Percentiles rank a stretch among this genome's conserved stretches.
phyloP scores from a whole-genome alignment of 2,888 invertebrate species.

The Plusia festucae region DNA sequence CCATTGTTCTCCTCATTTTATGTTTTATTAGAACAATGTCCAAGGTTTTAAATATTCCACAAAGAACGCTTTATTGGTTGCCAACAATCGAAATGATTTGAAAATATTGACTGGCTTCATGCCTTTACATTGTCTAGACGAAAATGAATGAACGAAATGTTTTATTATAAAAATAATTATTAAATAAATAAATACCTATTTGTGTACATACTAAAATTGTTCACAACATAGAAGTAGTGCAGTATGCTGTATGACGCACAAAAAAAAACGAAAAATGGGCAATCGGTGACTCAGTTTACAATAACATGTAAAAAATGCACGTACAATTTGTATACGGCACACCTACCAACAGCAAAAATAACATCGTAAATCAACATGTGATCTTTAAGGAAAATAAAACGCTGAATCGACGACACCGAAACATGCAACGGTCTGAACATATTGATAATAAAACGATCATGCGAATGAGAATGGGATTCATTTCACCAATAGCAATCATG shows the following conservation, averaged over 20 bases:
- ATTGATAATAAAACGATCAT: constrained; percentile 48
- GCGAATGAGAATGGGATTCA: constrained; percentile 46
- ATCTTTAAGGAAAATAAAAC: constrained; percentile 25
- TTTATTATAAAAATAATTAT: background rate
- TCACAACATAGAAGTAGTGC: too few relatives aligned
- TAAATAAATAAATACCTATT: too few relatives aligned
- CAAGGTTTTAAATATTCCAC: constrained; percentile 21
- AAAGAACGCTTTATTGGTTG: constrained; percentile 22
- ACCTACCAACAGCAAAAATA: constrained; percentile 31
- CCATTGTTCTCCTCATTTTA: constrained; percentile 31
- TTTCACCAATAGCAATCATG: constrained; percentile 53
- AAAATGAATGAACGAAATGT: background rate
- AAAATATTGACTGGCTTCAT: constrained; percentile 23
- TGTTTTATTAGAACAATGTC: constrained; percentile 34
- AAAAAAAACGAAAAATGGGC: background rate
- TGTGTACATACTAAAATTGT: too few relatives aligned
- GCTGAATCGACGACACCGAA: constrained; percentile 17
- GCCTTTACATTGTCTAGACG: constrained; percentile 14
- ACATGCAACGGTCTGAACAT: constrained; percentile 42
- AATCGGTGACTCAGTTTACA: too few relatives aligned
- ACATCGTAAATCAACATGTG: constrained; percentile 40
- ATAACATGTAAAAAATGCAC: too few relatives aligned
- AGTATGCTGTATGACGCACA: background rate
- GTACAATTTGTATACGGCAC: background rate
- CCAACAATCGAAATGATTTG: constrained; percentile 34